Evolutionary conservation across 2,113 vertebrate species (phyloP).

Genomic region (Dasyprocta punctata): DNA sequence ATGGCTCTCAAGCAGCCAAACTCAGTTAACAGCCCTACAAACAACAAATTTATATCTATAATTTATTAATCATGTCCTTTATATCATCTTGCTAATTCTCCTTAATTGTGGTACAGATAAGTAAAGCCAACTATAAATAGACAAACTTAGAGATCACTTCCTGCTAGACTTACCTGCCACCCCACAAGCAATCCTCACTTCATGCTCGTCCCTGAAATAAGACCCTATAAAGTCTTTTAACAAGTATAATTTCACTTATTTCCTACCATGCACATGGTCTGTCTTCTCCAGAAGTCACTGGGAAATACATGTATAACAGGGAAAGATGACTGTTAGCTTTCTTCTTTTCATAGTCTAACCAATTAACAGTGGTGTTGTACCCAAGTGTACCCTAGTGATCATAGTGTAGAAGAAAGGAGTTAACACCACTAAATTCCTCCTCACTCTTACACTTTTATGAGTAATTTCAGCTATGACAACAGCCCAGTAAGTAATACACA

Average conservation of each 20-base stretch:
- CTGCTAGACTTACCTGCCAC: not conserved
- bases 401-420: not conserved
- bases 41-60: slow-evolving; percentile 4
- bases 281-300: not conserved
- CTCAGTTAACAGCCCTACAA: slow-evolving; percentile 15
- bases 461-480: slow-evolving; percentile 17
- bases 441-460: not conserved
- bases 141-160: not conserved
- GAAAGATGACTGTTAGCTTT: not conserved
- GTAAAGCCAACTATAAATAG: not conserved
- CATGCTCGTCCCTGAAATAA: not conserved
- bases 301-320: not conserved
- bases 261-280: not conserved
- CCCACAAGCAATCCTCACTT: not conserved
- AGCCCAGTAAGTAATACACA: slow-evolving; percentile 18
- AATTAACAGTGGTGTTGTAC: not conserved
- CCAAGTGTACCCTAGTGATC: not conserved
- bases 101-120: slow-evolving; percentile 9
- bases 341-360: slow-evolving; percentile 23
- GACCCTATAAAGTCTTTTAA: not conserved
- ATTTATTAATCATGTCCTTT: slow-evolving; percentile 12
- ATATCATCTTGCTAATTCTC: not conserved
- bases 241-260: not conserved
- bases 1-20: not conserved
- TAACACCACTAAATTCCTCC: not conserved